These are phyloP conservation scores for Chitala chitala DNA, from an alignment of 2,113 vertebrate species.

Conservation along the genomic window DNA sequence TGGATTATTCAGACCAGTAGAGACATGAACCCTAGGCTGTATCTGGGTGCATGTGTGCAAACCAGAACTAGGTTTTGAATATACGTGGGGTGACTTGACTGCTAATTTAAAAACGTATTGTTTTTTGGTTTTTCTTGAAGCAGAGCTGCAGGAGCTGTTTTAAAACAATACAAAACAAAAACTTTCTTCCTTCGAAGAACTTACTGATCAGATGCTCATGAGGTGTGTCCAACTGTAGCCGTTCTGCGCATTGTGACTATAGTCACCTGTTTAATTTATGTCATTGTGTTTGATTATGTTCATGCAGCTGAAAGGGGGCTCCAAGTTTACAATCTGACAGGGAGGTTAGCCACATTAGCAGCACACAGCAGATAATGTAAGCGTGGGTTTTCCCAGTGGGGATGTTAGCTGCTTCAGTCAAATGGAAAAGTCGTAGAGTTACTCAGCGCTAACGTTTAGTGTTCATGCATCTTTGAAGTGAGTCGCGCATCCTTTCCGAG, in stretches of 20 bases:
- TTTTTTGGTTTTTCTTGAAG: no score
- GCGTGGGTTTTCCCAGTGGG: not conserved
- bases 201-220: no score
- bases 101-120: not conserved
- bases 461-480: no score
- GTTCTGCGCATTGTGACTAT: not conserved
- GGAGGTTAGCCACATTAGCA: not conserved
- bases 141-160: not conserved
- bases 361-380: not conserved
- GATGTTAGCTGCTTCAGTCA: not conserved
- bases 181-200: not conserved
- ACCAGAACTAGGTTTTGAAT: not conserved
- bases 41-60: not conserved
- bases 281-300: not conserved
- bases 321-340: not conserved
- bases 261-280: not conserved
- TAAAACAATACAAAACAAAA: no score
- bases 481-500: no score
- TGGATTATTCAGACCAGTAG: slow-evolving; percentile 12
- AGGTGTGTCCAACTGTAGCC: no score
- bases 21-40: not conserved
- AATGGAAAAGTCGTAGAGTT: no score
- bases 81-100: not conserved
- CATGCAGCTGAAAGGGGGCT: not conserved
- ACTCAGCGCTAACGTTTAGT: no score